A percentile compares a stretch with the other conserved stretches of the same genome.
Conservation (phyloP, 1,140 invertebrate species). For the Dreissena rostriformis region DNA sequence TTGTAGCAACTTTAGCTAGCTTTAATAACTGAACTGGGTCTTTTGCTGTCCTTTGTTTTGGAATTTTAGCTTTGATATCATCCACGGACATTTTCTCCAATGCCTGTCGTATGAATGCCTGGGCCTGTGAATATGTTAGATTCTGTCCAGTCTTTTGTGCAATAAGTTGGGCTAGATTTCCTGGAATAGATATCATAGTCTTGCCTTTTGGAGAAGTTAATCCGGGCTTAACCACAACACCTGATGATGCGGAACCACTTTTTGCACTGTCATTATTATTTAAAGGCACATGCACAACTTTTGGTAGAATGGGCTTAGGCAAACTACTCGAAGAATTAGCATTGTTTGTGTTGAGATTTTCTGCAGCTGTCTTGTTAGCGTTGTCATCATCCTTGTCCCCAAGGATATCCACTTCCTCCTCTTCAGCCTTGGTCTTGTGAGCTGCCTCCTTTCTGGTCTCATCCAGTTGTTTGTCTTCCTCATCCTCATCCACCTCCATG, state of each 20-base stretch:
- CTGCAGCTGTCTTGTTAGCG: slow-evolving; percentile 37
- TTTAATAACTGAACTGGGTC: slow-evolving; percentile 74
- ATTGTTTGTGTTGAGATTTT: slow-evolving; percentile 44
- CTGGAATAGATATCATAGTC: slow-evolving; percentile 57
- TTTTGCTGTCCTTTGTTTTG: slow-evolving; percentile 67
- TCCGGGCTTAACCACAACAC: slow-evolving; percentile 18
- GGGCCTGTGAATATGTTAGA: slow-evolving; percentile 58
- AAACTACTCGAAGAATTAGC: slow-evolving; percentile 42
- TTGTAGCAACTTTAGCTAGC: slow-evolving; percentile 69
- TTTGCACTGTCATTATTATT: slow-evolving; percentile 21
- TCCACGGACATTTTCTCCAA: slow-evolving; percentile 74
- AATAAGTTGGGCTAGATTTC: slow-evolving; percentile 66
- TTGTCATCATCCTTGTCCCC: slow-evolving; percentile 64
- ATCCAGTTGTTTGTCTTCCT: slow-evolving; percentile 61
- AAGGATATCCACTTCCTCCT: slow-evolving; percentile 64
- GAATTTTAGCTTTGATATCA: slow-evolving; percentile 75
- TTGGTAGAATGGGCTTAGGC: slow-evolving; percentile 10
- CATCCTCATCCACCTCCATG: slow-evolving; percentile 61
- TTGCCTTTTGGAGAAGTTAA: slow-evolving; percentile 35
- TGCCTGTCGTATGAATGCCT: slow-evolving; percentile 68
- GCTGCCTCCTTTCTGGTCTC: slow-evolving; percentile 34
- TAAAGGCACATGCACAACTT: slow-evolving; percentile 57
- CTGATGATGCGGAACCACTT: neutral
- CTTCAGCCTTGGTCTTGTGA: slow-evolving; percentile 52
- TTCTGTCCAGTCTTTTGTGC: slow-evolving; percentile 60